A percentile compares a stretch with the other conserved stretches of the same genome.
Conservation (phyloP, 2,888 invertebrate species). For the Calameuta pallipes region DNA sequence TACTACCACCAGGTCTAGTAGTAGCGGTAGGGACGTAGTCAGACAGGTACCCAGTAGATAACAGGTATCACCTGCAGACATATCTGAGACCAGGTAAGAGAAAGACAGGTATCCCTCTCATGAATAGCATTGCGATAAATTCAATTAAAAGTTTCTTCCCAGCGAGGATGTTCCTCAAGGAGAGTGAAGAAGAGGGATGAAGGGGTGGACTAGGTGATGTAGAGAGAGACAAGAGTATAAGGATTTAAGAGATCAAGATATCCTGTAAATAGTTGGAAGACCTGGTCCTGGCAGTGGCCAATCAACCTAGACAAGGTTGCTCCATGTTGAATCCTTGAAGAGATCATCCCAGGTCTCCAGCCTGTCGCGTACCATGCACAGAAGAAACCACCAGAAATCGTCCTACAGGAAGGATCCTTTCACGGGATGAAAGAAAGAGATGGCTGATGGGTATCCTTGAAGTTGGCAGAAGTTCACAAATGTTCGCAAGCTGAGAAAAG, state of each 20-base stretch:
- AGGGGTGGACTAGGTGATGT: constrained; percentile 18
- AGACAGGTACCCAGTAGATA: background rate
- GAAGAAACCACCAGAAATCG: background rate
- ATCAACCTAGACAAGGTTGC: background rate
- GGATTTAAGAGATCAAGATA: constrained; percentile 15
- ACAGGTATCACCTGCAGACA: background rate
- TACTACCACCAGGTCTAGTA: background rate
- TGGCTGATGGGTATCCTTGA: background rate
- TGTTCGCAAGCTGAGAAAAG: constrained; percentile 10
- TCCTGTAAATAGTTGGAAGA: constrained; percentile 41
- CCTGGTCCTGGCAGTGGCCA: background rate
- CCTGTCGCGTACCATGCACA: background rate
- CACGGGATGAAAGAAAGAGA: background rate
- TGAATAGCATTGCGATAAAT: constrained; percentile 65
- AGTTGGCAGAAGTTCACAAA: background rate
- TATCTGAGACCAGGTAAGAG: background rate
- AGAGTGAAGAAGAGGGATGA: constrained; percentile 19
- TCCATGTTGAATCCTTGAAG: background rate
- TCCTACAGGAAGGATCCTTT: background rate
- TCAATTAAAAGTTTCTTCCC: constrained; percentile 64
- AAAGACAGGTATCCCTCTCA: constrained; percentile 39
- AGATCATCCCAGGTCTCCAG: background rate
- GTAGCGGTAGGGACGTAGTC: background rate
- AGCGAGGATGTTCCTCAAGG: constrained; percentile 39
- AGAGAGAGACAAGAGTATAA: constrained; percentile 5